Evolutionary conservation across 1,140 invertebrate genomes (phyloP).

Genomic region (Drosophila sulfurigaster): DNA sequence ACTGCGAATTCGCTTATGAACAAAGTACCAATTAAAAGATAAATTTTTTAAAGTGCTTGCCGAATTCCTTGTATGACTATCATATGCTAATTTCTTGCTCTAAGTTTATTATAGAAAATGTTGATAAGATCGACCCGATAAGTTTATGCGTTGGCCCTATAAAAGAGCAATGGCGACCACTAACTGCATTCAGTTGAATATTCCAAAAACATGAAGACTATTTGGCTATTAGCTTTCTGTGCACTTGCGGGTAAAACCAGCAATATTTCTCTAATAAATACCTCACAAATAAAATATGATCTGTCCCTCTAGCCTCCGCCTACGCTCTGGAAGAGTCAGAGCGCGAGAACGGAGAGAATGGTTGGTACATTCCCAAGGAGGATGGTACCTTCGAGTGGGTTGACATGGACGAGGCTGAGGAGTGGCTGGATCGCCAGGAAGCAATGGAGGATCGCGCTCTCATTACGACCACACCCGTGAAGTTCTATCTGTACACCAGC

Average conservation of each 20-base stretch:
- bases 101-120: constrained; percentile 23
- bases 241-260: constrained; percentile 59
- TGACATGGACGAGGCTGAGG: constrained; percentile 68
- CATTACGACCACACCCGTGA: constrained; percentile 56
- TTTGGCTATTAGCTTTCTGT: constrained; percentile 51
- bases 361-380: constrained; percentile 75
- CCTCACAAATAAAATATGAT: neutral
- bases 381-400: constrained; percentile 74
- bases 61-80: constrained; percentile 23
- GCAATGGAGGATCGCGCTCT: constrained; percentile 53
- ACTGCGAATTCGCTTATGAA: neutral
- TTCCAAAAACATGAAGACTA: constrained; percentile 56
- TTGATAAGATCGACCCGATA: constrained; percentile 32
- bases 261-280: neutral
- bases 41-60: constrained; percentile 17
- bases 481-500: constrained; percentile 70
- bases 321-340: constrained; percentile 60
- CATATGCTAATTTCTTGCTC: constrained; percentile 36
- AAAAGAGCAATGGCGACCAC: constrained; percentile 35
- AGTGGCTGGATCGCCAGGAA: constrained; percentile 50
- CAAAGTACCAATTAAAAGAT: constrained; percentile 59
- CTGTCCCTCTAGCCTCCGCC: constrained; percentile 46
- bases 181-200: constrained; percentile 29
- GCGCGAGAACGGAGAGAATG: constrained; percentile 75
- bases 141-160: constrained; percentile 20